A percentile compares a stretch with the other conserved stretches of the same genome.
These are phyloP conservation scores for Agrotis clavis DNA, from an alignment of 2,888 invertebrate genomes.

Conservation along the genomic window DNA sequence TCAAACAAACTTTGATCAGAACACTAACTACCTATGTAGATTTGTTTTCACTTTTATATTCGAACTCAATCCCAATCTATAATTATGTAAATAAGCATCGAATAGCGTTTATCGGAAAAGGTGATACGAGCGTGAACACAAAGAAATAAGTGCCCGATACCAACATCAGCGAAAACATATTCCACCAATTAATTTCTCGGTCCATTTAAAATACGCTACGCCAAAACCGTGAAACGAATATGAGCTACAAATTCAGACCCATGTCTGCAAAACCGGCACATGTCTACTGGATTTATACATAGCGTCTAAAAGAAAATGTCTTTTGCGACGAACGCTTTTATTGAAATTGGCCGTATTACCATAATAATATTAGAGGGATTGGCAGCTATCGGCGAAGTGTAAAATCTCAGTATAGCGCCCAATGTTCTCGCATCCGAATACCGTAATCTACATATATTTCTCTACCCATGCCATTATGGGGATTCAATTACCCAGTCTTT, in stretches of 20 bases:
- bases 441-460: conserved; percentile 83
- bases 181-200: conserved; percentile 59
- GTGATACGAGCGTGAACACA: conserved; percentile 35
- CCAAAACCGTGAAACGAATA: conserved; percentile 78
- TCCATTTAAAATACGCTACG: conserved; percentile 62
- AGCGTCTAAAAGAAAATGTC: conserved; percentile 82
- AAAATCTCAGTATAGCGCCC: conserved; percentile 85
- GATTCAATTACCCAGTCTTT: conserved; percentile 85
- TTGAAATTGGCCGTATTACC: conserved; percentile 90
- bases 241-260: conserved; percentile 86
- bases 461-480: conserved; percentile 79
- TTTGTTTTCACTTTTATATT: conserved; percentile 18
- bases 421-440: conserved; percentile 79
- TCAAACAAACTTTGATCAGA: conserved; percentile 6
- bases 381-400: conserved; percentile 88
- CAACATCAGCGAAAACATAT: conserved; percentile 57
- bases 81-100: conserved; percentile 22
- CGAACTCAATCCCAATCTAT: conserved; percentile 28
- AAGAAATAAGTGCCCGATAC: conserved; percentile 48
- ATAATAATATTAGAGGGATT: conserved; percentile 90
- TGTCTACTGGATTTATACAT: conserved; percentile 85
- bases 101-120: conserved; percentile 26
- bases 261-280: conserved; percentile 80
- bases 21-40: not conserved
- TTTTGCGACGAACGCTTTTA: conserved; percentile 86